Evolutionary conservation across 2,113 vertebrate genomes (phyloP), one percentile per base, ranked within the genome.

Genomic region (Hemiscyllium ocellatum): DNA sequence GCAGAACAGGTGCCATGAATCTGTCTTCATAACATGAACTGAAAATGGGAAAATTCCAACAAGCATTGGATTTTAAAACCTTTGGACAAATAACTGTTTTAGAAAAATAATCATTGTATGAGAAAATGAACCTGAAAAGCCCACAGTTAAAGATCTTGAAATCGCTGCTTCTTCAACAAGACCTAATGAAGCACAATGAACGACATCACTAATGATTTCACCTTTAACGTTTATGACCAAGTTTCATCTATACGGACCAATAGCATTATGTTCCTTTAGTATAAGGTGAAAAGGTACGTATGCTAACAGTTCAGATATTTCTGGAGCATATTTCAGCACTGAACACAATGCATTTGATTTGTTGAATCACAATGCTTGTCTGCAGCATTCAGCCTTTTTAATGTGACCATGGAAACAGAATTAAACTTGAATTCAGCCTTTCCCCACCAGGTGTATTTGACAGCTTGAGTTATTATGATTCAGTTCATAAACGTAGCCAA

Each of bases 391-490:
- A 94, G 90, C 33, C 65, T 94, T 68, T 68, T 66, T 94, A 66
- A 66, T 94, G 90, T 66, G 65, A 17, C 61, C 90, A 94, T 94
- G 90, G 90, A 94, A 94, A 94, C 90, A 94, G 65, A 94, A 68
- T 20, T 94, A n/a, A 94, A 94, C 90, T 68, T 65, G 20, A 42
- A 94, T 94, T 68, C 93, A 70, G 19, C 47, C 93, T 50, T 94
- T 94, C 19, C n/a, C 22, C 69, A 26, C 42, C 70, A 94, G 93
- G 12, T 70, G 20, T 17, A 68, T 94, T 94, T 94, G 93, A 70
- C 68, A 94, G 66, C 6, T 70, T 70, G 93, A 69, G 93, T 15
- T 94, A 70, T 94, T 94, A 68, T 94, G n/a, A 94, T 94, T 94
- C 90, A 56, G 86, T 56, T 65, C 56, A 65, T 61, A 91, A 91